Evolutionary conservation across 1,140 invertebrate genomes (phyloP).

Genomic region (Pemphigus obesinymphae): DNA sequence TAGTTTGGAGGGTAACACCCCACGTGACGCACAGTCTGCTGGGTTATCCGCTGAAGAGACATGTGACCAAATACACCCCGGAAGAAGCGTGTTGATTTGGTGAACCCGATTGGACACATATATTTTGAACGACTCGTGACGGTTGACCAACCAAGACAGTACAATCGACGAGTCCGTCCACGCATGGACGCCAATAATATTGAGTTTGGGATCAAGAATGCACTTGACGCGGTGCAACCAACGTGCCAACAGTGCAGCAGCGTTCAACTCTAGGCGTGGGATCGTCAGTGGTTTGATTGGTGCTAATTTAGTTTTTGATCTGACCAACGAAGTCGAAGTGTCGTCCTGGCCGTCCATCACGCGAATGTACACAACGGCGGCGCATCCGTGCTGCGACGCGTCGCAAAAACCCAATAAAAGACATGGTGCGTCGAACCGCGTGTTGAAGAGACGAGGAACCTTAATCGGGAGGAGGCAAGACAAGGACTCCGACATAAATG

Average conservation of each 20-base stretch:
- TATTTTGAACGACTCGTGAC: background rate
- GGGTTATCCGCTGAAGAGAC: slow-evolving; percentile 51
- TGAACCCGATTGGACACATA: slow-evolving; percentile 51
- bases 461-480: too few species aligned
- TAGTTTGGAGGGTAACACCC: slow-evolving; percentile 45
- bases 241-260: slow-evolving; percentile 47
- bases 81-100: slow-evolving; percentile 48
- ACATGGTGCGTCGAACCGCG: too few species aligned
- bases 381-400: too few species aligned
- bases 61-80: slow-evolving; percentile 49
- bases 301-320: slow-evolving; percentile 49
- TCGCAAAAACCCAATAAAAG: too few species aligned
- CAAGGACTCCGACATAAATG: too few species aligned
- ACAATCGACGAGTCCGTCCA: too few species aligned
- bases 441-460: too few species aligned
- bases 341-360: too few species aligned
- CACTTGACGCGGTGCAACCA: background rate
- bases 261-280: slow-evolving; percentile 51
- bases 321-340: slow-evolving; percentile 47
- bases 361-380: too few species aligned
- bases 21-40: slow-evolving; percentile 52
- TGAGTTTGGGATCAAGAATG: slow-evolving; percentile 9
- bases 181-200: slow-evolving; percentile 48
- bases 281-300: slow-evolving; percentile 49
- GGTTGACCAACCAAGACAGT: background rate